A percentile compares a stretch with the other conserved stretches of the same genome.
phyloP scores from a whole-genome alignment of 23 tunicate species.

The Oikopleura albicans region DNA sequence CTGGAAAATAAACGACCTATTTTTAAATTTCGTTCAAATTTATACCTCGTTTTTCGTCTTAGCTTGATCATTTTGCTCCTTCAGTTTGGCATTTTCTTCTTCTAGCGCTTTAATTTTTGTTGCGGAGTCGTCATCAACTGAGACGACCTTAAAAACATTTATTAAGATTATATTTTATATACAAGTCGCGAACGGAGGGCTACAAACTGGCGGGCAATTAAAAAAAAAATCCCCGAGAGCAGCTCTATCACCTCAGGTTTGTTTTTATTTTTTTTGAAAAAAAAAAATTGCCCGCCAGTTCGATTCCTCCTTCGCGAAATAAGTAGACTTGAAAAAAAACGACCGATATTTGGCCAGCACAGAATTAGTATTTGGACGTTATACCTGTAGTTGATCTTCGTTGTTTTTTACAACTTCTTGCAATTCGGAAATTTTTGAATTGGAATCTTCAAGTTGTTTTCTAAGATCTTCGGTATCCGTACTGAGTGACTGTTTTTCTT shows the following conservation, averaged over 20 bases:
- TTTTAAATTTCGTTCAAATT: no score
- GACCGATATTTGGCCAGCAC: no score
- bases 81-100: conserved; percentile 1
- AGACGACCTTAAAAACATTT: background rate
- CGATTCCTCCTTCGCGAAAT: no score
- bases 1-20: no score
- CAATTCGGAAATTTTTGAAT: background rate
- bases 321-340: no score
- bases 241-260: no score
- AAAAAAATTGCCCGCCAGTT: no score
- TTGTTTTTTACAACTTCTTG: conserved; percentile 6
- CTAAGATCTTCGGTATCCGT: background rate
- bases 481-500: background rate
- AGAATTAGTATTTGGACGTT: background rate
- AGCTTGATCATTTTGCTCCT: background rate
- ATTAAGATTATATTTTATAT: background rate
- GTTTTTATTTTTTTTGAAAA: no score
- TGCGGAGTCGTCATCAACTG: background rate
- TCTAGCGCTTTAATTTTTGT: background rate
- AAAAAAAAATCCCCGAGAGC: no score
- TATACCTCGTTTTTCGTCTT: background rate
- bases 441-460: background rate
- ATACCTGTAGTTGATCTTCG: conserved; percentile 11
- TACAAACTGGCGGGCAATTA: no score
- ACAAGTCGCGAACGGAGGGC: background rate